phyloP scores from a whole-genome alignment of 1,140 invertebrate species.

The Nymphalis io region DNA sequence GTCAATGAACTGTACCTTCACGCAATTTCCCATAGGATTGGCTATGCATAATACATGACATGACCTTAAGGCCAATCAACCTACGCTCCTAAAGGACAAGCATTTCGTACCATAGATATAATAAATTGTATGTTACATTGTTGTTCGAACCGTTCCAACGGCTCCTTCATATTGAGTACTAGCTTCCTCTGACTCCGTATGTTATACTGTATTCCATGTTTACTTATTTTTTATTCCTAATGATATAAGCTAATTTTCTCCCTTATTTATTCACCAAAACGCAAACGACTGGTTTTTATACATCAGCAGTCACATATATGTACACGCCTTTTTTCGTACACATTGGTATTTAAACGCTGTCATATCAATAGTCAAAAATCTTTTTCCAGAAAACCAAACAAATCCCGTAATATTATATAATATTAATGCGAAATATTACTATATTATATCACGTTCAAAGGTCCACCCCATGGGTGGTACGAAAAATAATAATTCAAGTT shows the following conservation, averaged over 20 bases:
- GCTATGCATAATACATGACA: slow-evolving; percentile 39
- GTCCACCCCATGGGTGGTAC: slow-evolving; percentile 15
- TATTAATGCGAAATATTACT: too few relatives aligned
- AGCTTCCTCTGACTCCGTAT: too few relatives aligned
- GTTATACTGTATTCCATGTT: too few relatives aligned
- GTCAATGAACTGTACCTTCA: slow-evolving; percentile 49
- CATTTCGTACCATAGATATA: slow-evolving; percentile 21
- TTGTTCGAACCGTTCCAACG: background rate
- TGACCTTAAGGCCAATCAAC: slow-evolving; percentile 31
- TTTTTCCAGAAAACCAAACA: background rate
- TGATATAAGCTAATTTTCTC: too few relatives aligned
- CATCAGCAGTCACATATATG: too few relatives aligned
- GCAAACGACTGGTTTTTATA: background rate
- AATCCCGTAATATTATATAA: background rate
- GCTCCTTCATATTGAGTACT: background rate
- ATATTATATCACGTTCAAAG: background rate
- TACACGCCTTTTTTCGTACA: too few relatives aligned
- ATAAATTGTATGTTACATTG: slow-evolving; percentile 13
- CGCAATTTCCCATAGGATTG: slow-evolving; percentile 37
- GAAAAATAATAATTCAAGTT: slow-evolving; percentile 27
- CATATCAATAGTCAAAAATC: too few relatives aligned
- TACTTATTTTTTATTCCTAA: too few relatives aligned
- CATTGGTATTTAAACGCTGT: too few relatives aligned
- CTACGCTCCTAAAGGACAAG: slow-evolving; percentile 31
- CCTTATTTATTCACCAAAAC: too few relatives aligned